These are phyloP conservation scores for Typhlichthys eigenmanni DNA, from an alignment of 2,797 vertebrate genomes.

Conservation along the genomic window DNA sequence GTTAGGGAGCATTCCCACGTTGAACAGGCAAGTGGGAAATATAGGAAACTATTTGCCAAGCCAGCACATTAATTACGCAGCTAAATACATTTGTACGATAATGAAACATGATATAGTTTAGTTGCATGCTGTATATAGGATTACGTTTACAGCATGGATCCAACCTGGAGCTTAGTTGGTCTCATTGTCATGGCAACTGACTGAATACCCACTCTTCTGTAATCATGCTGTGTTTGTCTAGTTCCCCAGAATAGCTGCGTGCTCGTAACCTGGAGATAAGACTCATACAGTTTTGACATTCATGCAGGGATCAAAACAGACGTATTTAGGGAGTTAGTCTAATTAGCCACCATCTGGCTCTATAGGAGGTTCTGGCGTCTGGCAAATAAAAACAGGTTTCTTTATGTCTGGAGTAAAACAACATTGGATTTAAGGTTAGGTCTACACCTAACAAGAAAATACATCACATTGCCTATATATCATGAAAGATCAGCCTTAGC, in stretches of 20 bases:
- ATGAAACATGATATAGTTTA: not conserved
- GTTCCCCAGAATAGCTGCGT: slow-evolving; percentile 58
- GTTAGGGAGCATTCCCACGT: slow-evolving; percentile 34
- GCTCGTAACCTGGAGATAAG: slow-evolving; percentile 45
- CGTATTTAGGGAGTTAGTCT: not conserved
- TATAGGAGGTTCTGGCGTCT: no score
- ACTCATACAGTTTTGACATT: slow-evolving; percentile 28
- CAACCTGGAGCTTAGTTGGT: slow-evolving; percentile 24
- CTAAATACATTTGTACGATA: not conserved
- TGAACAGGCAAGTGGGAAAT: slow-evolving; percentile 18
- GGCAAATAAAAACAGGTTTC: no score
- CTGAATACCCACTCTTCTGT: slow-evolving; percentile 46
- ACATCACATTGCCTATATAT: slow-evolving; percentile 20
- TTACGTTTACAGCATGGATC: not conserved
- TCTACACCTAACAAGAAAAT: slow-evolving; percentile 29
- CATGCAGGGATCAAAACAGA: slow-evolving; percentile 2
- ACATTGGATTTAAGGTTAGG: no score
- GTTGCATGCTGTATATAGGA: not conserved
- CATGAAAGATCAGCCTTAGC: slow-evolving; percentile 30
- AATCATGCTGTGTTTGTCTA: slow-evolving; percentile 52
- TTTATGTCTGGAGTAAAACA: no score
- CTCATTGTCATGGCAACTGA: slow-evolving; percentile 60
- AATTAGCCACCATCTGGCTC: no score
- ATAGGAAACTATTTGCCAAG: slow-evolving; percentile 15
- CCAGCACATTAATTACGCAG: not conserved